These are phyloP conservation scores for Volucella inflata DNA, from an alignment of 2,888 invertebrate species.

Conservation along the genomic window DNA sequence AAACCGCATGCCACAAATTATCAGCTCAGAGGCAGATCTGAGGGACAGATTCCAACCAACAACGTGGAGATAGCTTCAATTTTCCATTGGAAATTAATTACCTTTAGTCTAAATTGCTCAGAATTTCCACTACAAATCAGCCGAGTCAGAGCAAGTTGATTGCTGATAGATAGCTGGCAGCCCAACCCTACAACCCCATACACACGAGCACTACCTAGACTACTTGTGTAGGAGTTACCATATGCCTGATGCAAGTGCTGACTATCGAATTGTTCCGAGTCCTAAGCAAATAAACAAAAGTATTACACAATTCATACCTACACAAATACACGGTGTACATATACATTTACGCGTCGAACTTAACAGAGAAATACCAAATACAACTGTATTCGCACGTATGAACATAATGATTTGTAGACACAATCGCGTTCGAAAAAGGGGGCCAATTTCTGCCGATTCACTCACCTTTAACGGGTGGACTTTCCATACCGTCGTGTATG, in stretches of 20 bases:
- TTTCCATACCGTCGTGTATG: not conserved
- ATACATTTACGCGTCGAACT: not conserved
- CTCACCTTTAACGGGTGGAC: slow-evolving; percentile 45
- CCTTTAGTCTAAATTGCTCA: not conserved
- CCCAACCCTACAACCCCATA: not conserved
- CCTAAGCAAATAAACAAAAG: slow-evolving; percentile 49
- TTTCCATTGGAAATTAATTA: slow-evolving; percentile 26
- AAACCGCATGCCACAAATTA: not conserved
- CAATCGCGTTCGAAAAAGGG: not conserved
- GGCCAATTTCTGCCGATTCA: slow-evolving; percentile 49
- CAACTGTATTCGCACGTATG: not conserved
- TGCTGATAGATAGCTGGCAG: not conserved
- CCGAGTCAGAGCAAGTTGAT: not conserved
- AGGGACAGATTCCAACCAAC: not conserved
- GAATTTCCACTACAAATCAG: not conserved
- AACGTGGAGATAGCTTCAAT: not conserved
- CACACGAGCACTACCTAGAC: slow-evolving; percentile 6
- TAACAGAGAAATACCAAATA: too few species aligned
- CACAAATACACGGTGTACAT: slow-evolving; percentile 16
- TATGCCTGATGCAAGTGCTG: not conserved
- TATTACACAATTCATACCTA: slow-evolving; percentile 62
- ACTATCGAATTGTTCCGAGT: slow-evolving; percentile 13
- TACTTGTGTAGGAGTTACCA: slow-evolving; percentile 35
- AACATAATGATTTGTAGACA: not conserved
- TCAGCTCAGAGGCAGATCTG: not conserved